These are phyloP conservation scores for Lasioglossum calceatum DNA, from an alignment of 2,888 invertebrate genomes.

Conservation along the genomic window DNA sequence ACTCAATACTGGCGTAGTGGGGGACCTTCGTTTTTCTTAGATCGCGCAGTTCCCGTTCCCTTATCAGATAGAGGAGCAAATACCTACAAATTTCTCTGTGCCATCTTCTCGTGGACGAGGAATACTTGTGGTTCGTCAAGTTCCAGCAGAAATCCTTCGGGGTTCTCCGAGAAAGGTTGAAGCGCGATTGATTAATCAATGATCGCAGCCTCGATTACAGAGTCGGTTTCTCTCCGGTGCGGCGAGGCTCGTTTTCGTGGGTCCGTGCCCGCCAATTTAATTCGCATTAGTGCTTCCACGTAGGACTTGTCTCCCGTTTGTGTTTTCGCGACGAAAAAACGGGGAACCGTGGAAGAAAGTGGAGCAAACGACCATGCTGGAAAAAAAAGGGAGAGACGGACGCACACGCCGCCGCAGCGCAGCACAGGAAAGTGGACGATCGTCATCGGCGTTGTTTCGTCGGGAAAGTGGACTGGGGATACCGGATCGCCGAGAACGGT, in stretches of 20 bases:
- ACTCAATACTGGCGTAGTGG: no score
- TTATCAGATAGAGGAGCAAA: no score
- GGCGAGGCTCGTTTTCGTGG: constrained; percentile 30
- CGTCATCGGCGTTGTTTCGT: constrained; percentile 57
- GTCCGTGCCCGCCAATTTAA: constrained; percentile 61
- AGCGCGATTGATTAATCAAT: not conserved
- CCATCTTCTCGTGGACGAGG: no score
- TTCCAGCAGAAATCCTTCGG: no score
- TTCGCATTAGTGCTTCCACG: constrained; percentile 63
- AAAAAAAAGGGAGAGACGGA: constrained; percentile 18
- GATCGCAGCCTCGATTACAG: not conserved
- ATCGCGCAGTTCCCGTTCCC: no score
- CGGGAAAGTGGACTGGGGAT: constrained; percentile 69
- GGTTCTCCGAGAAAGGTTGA: no score
- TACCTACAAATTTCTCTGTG: no score
- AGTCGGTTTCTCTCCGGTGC: not conserved
- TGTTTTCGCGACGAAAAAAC: constrained; percentile 22
- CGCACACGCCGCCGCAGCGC: constrained; percentile 26
- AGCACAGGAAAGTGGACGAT: constrained; percentile 66
- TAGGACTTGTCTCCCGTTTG: not conserved
- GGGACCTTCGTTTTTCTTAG: no score
- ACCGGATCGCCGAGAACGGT: constrained; percentile 65
- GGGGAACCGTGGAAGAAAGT: not conserved
- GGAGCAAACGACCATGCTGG: constrained; percentile 49
- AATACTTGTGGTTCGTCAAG: no score